Evolutionary conservation across 1,140 invertebrate species (phyloP).

Genomic region (Aphaenogaster floridana): DNA sequence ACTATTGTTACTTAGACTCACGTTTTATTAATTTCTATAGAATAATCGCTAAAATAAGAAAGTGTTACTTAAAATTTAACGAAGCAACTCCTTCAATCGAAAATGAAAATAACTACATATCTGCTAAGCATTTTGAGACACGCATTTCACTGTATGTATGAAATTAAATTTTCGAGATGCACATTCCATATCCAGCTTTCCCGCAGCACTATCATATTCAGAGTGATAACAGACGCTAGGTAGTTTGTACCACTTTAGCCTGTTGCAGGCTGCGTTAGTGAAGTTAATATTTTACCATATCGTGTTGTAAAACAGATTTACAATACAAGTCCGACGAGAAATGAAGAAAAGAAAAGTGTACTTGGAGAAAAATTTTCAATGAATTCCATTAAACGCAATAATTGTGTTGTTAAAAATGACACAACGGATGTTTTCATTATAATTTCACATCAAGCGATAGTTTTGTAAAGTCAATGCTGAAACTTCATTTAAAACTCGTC

Average conservation of each 20-base stretch:
- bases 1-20: neutral
- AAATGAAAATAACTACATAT: neutral
- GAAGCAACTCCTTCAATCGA: neutral
- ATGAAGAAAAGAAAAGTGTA: neutral
- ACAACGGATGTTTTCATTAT: neutral
- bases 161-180: constrained; percentile 41
- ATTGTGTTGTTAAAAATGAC: neutral
- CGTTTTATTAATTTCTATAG: neutral
- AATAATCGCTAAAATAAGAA: neutral
- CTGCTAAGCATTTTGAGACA: constrained; percentile 5
- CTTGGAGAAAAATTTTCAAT: neutral
- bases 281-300: constrained; percentile 53
- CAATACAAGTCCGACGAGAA: constrained; percentile 16
- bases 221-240: constrained; percentile 44
- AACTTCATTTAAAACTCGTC: neutral
- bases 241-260: constrained; percentile 37
- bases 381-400: neutral
- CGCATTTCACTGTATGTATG: neutral
- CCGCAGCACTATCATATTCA: constrained; percentile 47
- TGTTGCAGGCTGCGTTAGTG: neutral
- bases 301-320: constrained; percentile 51
- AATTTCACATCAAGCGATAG: neutral
- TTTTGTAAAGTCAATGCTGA: neutral
- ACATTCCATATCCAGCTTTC: constrained; percentile 37
- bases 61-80: neutral